A percentile compares a stretch with the other conserved stretches of the same genome.
Conservation (phyloP, 2,888 invertebrate species). For the Brenthis ino region DNA sequence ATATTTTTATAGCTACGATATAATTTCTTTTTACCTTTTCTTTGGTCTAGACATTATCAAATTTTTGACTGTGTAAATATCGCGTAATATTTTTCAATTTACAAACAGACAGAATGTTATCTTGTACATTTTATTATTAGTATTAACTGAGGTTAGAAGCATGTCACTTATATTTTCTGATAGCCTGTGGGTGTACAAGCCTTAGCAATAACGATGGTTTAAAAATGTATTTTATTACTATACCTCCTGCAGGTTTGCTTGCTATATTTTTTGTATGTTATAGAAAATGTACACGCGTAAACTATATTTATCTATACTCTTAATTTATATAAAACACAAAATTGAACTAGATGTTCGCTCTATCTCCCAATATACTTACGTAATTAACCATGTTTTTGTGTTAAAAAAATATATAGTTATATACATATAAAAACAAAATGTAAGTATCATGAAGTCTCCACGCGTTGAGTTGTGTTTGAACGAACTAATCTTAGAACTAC, state of each 20-base stretch:
- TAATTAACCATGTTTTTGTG: no score
- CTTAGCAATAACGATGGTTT: slow-evolving; percentile 5
- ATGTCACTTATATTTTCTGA: slow-evolving; percentile 12
- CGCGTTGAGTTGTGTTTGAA: no score
- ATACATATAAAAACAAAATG: no score
- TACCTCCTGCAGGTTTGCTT: slow-evolving; percentile 12
- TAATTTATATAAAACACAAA: neutral
- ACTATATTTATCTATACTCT: neutral
- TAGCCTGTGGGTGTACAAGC: slow-evolving; percentile 6
- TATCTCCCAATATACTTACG: no score
- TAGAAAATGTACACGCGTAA: neutral
- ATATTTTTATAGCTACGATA: no score
- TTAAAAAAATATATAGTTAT: no score
- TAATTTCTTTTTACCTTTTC: neutral
- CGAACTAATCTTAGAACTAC: no score
- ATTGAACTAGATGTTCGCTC: no score
- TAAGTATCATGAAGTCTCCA: no score
- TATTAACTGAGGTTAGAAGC: neutral
- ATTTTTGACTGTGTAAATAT: no score
- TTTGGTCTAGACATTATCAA: neutral
- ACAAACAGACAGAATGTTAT: neutral
- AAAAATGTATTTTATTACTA: slow-evolving; percentile 13
- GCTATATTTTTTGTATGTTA: neutral
- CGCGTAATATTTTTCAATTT: no score
- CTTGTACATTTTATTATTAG: slow-evolving; percentile 1